Evolutionary conservation across 1,140 invertebrate species (phyloP), one percentile per base, ranked within the genome.

Genomic region (Anadara kagoshimensis): DNA sequence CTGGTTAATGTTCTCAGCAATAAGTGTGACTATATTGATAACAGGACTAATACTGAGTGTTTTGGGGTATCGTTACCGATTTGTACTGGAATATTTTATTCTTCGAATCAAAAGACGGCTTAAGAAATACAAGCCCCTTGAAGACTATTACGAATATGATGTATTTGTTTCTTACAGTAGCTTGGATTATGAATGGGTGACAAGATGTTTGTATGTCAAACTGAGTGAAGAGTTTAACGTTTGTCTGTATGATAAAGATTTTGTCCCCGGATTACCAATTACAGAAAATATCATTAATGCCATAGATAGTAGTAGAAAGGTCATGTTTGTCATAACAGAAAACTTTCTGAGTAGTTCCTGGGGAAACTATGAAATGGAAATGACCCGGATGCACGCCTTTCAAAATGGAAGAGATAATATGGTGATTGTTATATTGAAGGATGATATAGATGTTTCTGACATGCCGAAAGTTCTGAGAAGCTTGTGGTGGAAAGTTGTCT

Each of bases 261-360:
- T 74, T 41, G 22, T 74, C 49, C 53, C 66, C 0, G 72, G 72
- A 1, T 18, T 62, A 16, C 26, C 66, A 8, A 74, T 69, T 26
- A 29, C 59, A 5, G 58, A 74, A 24, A 68, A 74, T 29, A 56
- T 74, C n/a, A 5, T 74, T 7, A 22, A 56, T 20, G 53, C 63
- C 47, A 69, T 74, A 24, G 49, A 74, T n/a, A 53, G 20, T 20
- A 74, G 72, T 22, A 67, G 58, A 64, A 66, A 74, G 53, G 53
- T 67, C 24, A 57, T 74, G 14, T 62, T 74, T 47, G 18, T 74
- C 12, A 20, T 74, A 2, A 54, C 72, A 11, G 51, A 62, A 20
- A n/a, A 57, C 20, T 74, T 74, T 47, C 18, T 74, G 5, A 22
- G 56, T 14, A 69, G 72, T 49, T 18, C n/a, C 5, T 74, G 72